Evolutionary conservation across 92 coral and sea anemone genomes (phyloP), one percentile per base, ranked within the genome.

Genomic region (Epizoanthus scotinus): DNA sequence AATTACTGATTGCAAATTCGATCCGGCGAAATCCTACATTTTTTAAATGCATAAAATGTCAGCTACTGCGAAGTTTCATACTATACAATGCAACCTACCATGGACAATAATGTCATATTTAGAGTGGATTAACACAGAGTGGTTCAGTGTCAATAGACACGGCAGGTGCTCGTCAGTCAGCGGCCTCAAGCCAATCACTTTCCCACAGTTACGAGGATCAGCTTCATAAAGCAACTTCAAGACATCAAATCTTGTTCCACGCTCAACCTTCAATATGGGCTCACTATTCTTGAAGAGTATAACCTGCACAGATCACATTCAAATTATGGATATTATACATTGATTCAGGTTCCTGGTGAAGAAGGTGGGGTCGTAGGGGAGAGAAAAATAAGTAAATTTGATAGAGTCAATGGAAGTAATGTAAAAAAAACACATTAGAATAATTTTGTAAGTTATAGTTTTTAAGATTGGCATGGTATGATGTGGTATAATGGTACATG

Each of bases 51-150:
- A 2, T 2, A 64, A 14, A 40, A 29, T 17, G 40, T 19, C n/a
- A 6, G 40, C 8, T 15, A 31, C 24, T 67, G 50, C 6, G 5
- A 6, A 14, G 19, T 67, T 34, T 29, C n/a, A 34, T 67, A 10
- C 40, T 34, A 3, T 6, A 34, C 6, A 57, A 12, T 44, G 15
- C 52, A 44, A 71, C 80, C 87, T 81, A 92, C 94, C 97, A 60
- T 87, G 91, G 3, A 88, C 93, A 78, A 92, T 90, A 61, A 92
- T 85, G 74, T 92, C 94, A 83, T 92, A 92, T 88, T 90, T 92
- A 59, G 94, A 89, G 67, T 90, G 94, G 66, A 86, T 84, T 63
- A 92, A 88, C 0, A 87, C 86, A 49, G 97, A 90, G 55, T 92
- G 90, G 58, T 92, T 91, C 52, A 87, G 60, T 31, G 97, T 92